Evolutionary conservation across 2,113 vertebrate species (phyloP).

Genomic region (Hemicordylus capensis): DNA sequence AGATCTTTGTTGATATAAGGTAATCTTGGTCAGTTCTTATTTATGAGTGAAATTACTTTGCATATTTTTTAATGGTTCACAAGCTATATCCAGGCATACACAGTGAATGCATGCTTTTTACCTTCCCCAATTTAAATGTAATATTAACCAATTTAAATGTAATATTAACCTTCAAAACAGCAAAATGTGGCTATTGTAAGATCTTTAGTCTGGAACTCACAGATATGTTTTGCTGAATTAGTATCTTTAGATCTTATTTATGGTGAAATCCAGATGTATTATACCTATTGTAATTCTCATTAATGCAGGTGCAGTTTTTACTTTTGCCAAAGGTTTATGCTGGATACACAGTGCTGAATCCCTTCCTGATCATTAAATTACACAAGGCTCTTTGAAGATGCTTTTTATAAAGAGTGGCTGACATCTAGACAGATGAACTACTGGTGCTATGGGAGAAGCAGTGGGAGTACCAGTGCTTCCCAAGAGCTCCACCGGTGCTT

Average conservation of each 20-base stretch:
- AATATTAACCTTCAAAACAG: neutral
- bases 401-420: constrained; percentile 14
- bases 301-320: constrained; percentile 40
- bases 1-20: neutral
- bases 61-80: neutral
- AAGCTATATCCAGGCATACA: neutral
- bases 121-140: constrained; percentile 21
- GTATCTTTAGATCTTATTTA: neutral
- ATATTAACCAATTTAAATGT: neutral
- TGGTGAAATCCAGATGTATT: constrained; percentile 9
- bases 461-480: no score
- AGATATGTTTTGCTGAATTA: neutral
- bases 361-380: constrained; percentile 13
- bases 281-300: neutral
- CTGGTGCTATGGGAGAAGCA: no score
- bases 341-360: constrained; percentile 18
- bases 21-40: neutral
- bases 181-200: rapidly evolving
- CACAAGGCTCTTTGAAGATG: constrained; percentile 25
- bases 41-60: neutral
- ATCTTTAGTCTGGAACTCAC: neutral
- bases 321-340: constrained; percentile 22
- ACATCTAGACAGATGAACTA: no score
- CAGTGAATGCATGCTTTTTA: neutral
- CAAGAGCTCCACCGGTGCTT: no score